phyloP scores from a whole-genome alignment of 2,797 vertebrate species.

The Lateolabrax maculatus region DNA sequence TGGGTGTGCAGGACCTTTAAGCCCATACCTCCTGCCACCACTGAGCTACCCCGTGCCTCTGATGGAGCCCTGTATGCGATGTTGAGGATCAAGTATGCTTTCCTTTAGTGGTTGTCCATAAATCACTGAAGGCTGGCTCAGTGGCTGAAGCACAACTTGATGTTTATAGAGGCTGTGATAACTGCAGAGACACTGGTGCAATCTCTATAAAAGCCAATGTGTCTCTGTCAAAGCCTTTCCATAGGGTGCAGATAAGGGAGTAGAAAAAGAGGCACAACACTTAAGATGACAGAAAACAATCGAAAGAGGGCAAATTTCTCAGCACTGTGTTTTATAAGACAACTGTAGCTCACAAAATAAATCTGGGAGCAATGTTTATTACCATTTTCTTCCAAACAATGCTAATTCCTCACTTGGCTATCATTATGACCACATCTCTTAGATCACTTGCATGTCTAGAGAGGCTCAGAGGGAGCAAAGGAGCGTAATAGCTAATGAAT shows the following conservation, averaged over 20 bases:
- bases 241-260: neutral
- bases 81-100: neutral
- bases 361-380: constrained; percentile 4
- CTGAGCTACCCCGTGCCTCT: neutral
- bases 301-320: neutral
- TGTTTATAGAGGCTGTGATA: constrained; percentile 21
- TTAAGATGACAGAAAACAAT: neutral
- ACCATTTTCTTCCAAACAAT: constrained; percentile 26
- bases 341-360: constrained; percentile 6
- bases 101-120: constrained; percentile 10
- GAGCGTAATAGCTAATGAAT: constrained; percentile 52
- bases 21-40: neutral
- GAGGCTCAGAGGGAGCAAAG: constrained; percentile 27
- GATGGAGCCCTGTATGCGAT: neutral
- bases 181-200: neutral
- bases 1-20: constrained; percentile 18
- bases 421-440: constrained; percentile 12
- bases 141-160: neutral
- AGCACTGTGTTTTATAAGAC: neutral
- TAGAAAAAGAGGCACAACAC: neutral
- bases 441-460: constrained; percentile 2
- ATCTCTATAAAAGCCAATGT: constrained; percentile 4
- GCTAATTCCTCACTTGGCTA: constrained; percentile 21
- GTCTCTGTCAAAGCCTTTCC: neutral
- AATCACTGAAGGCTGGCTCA: constrained; percentile 20